These are phyloP conservation scores for Carcharodon carcharias DNA, from an alignment of 2,797 vertebrate genomes.

Conservation along the genomic window DNA sequence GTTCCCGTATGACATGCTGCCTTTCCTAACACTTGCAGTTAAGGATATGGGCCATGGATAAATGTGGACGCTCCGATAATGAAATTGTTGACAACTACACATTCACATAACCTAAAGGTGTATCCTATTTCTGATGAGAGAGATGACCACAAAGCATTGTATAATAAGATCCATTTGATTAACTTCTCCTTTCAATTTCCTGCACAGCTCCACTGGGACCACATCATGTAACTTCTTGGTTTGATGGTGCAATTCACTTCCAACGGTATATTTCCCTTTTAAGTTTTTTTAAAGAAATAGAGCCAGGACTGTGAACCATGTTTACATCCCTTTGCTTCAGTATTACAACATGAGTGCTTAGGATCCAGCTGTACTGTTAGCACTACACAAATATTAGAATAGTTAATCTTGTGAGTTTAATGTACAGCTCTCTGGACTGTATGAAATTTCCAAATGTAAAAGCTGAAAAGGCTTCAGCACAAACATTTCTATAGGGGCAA, in stretches of 20 bases:
- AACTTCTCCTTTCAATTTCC: slow-evolving; percentile 38
- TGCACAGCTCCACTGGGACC: neutral
- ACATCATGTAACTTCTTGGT: slow-evolving; percentile 18
- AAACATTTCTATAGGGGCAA: neutral
- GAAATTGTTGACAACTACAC: neutral
- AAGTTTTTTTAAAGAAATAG: slow-evolving; percentile 7
- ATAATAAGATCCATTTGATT: slow-evolving; percentile 23
- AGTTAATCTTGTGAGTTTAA: neutral
- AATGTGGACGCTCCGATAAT: neutral
- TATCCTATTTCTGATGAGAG: slow-evolving; percentile 10
- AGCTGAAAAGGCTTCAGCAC: neutral
- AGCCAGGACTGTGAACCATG: neutral
- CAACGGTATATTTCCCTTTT: slow-evolving; percentile 29
- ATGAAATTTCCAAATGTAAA: neutral
- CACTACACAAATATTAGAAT: neutral
- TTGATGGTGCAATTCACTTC: slow-evolving; percentile 32
- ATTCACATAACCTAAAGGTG: neutral
- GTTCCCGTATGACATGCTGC: neutral
- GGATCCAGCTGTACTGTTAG: neutral
- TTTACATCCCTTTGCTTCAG: slow-evolving; percentile 2
- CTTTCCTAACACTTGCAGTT: slow-evolving; percentile 5
- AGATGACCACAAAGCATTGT: slow-evolving; percentile 29
- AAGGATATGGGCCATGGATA: slow-evolving; percentile 10
- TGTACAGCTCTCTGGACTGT: neutral
- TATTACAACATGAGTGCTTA: slow-evolving; percentile 2